These are phyloP conservation scores for Phallusia fumigata DNA, from an alignment of 23 tunicate genomes.

Conservation along the genomic window DNA sequence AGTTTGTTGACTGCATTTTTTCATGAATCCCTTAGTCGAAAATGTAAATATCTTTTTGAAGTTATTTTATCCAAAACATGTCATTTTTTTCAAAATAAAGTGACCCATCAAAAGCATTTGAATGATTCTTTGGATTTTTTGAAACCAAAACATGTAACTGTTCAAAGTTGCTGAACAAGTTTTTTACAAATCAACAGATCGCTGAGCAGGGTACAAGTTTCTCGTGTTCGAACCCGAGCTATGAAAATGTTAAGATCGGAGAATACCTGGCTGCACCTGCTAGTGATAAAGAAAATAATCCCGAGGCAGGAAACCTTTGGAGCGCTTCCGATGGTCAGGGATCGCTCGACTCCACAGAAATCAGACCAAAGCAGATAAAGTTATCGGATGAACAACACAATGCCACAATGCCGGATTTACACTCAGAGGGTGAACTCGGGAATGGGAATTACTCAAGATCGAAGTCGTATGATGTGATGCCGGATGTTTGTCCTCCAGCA, in stretches of 20 bases:
- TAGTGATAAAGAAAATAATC: slow-evolving; percentile 19
- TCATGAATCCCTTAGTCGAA: too few species aligned
- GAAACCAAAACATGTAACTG: too few species aligned
- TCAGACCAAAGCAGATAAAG: slow-evolving; percentile 74
- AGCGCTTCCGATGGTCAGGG: slow-evolving; percentile 44
- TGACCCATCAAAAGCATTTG: too few species aligned
- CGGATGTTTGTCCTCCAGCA: not conserved
- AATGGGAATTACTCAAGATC: slow-evolving; percentile 45
- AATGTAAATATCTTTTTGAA: too few species aligned
- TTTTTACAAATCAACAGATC: too few species aligned
- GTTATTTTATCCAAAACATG: too few species aligned
- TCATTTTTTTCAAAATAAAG: too few species aligned
- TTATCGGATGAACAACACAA: slow-evolving; percentile 21
- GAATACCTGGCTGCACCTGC: not conserved
- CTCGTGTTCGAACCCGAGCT: slow-evolving; percentile 42
- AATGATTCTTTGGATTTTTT: too few species aligned
- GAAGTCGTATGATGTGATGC: slow-evolving; percentile 45
- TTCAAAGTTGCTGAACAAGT: too few species aligned
- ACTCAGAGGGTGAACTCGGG: slow-evolving; percentile 8
- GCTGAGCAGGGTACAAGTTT: slow-evolving; percentile 50
- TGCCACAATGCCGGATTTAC: slow-evolving; percentile 41
- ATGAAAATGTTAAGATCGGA: slow-evolving; percentile 49
- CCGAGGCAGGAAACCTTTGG: not conserved
- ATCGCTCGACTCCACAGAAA: slow-evolving; percentile 80
- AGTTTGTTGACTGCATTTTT: too few species aligned